Base-by-base conservation (phyloP, 2,797 vertebrate species). In the Eremophila alpestris region DNA sequence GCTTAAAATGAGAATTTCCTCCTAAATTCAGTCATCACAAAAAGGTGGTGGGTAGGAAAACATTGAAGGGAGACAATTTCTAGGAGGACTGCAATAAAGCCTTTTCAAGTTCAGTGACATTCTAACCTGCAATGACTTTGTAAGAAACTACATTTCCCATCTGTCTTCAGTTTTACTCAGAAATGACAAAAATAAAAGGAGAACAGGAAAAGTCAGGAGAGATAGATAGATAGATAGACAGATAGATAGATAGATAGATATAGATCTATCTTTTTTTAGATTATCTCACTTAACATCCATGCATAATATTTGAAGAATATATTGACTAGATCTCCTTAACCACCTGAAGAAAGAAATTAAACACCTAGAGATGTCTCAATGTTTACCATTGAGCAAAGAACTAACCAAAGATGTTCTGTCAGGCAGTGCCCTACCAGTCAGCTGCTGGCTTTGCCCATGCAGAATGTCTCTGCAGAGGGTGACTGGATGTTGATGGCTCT, bases 1-100 rank as follows among this genome's bases (percentile, higher is more conserved):
- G 93, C 95, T 98, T 96, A 97, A 98, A 98, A 97, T 97, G 97
- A 98, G 96, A 97, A 96, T 97, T 97, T 97, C 92, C 90, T 96
- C 95, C 96, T 96, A 97, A 98, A 97, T 97, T 96, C 96, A 97
- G 94, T 87, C 94, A 96, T 96, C 95, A 95, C 88, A 94, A 87
- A 93, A 95, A 94, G 95, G 94, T 97, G 76, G 69, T 96, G 65
- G 78, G 81, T 91, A 95, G 79, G 93, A 96, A 97, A 96, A 89
- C 74, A 91, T 38, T 86, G 90, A 85, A 93, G 77, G 87, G 92
- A 89, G 56, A 83, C 77, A 75, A 89, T 97, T 95, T 93, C 91
- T 90, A 90, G 36, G 69, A 97, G 51, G 65, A 93, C 73, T 14
- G 75, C 81, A 94, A 78, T 97, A 94, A 97, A 96, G 93, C 60